A percentile compares a stretch with the other conserved stretches of the same genome.
Evolutionary conservation across 2,888 invertebrate species (phyloP).

Genomic region (Anticlea derivata): DNA sequence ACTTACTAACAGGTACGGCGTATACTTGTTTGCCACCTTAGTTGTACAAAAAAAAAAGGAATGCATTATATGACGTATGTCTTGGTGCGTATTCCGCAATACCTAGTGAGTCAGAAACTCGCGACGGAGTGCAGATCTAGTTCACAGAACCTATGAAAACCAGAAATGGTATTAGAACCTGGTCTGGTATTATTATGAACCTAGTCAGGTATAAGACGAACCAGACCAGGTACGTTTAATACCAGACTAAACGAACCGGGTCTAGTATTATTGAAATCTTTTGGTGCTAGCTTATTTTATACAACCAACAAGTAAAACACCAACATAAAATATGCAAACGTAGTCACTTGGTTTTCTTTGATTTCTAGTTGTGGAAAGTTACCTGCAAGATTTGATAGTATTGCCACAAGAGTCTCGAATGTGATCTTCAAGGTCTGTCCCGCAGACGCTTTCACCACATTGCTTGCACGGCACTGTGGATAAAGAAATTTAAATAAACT

Average conservation of each 20-base stretch:
- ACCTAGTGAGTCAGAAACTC: conserved; percentile 86
- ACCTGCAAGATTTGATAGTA: conserved; percentile 85
- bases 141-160: background rate
- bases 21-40: no score
- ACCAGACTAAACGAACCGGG: no score
- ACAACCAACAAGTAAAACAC: no score
- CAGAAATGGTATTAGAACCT: background rate
- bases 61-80: conserved; percentile 89
- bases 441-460: conserved; percentile 76
- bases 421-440: conserved; percentile 76
- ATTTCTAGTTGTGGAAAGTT: conserved; percentile 24
- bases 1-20: no score
- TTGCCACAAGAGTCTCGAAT: conserved; percentile 81
- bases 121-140: no score
- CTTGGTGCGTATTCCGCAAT: conserved; percentile 88
- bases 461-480: conserved; percentile 70
- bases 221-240: no score
- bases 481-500: background rate
- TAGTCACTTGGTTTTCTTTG: no score
- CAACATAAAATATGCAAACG: no score
- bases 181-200: background rate
- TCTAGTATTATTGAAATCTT: no score
- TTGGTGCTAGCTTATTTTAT: no score
- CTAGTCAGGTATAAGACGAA: background rate
- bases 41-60: no score